Percentiles rank a stretch among this genome's conserved stretches.
These are phyloP conservation scores for Todiramphus saurophagus DNA, from an alignment of 2,113 vertebrate species.

Conservation along the genomic window DNA sequence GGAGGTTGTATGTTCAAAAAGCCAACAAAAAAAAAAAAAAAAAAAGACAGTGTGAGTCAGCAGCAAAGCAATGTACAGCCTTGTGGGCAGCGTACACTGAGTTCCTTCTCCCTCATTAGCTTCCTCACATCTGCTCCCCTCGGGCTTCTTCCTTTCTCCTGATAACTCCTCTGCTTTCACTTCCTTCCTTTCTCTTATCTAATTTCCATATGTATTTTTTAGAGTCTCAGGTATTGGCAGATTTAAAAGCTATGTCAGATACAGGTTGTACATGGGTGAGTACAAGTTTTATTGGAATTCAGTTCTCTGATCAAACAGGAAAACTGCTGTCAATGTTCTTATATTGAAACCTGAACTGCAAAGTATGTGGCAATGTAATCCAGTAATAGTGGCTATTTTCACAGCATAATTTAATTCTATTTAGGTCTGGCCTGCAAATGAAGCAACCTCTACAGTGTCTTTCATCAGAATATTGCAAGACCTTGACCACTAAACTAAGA, in stretches of 20 bases:
- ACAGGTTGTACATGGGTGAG: accelerated
- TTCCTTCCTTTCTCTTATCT: background rate
- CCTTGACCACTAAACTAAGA: background rate
- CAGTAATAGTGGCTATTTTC: background rate
- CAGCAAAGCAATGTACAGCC: background rate
- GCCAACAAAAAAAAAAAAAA: background rate
- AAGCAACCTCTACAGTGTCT: background rate
- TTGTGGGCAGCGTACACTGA: background rate
- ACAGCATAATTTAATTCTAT: background rate
- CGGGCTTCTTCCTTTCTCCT: accelerated
- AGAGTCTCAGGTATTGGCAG: background rate
- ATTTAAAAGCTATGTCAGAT: background rate
- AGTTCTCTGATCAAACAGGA: background rate
- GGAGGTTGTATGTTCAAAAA: background rate
- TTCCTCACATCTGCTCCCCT: background rate
- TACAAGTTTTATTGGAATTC: background rate
- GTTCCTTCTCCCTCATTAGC: background rate
- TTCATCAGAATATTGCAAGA: background rate
- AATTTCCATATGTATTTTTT: background rate
- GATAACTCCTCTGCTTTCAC: background rate
- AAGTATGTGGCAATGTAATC: background rate
- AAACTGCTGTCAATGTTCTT: background rate
- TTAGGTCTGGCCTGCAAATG: background rate
- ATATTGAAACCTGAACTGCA: background rate
- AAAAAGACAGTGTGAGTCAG: accelerated